phyloP scores from a whole-genome alignment of 2,888 invertebrate species.

The Macrosiphum euphorbiae region DNA sequence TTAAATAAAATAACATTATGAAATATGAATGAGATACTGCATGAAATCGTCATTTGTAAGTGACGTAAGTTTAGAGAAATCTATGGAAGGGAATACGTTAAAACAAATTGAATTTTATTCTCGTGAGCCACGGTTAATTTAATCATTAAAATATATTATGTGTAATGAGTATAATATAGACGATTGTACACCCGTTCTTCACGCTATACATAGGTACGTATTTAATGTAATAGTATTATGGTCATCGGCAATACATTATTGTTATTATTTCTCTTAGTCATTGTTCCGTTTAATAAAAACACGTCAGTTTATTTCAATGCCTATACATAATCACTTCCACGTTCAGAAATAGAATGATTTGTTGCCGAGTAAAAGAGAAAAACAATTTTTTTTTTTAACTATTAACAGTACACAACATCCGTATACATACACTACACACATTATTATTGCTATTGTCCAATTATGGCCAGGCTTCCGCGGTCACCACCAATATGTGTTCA shows the following conservation, averaged over 20 bases:
- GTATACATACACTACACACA: background rate
- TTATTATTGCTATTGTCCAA: slow-evolving; percentile 4
- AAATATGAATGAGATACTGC: background rate
- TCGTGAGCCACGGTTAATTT: background rate
- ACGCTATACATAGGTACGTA: background rate
- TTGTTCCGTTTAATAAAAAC: slow-evolving; percentile 20
- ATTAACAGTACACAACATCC: background rate
- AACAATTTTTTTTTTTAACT: slow-evolving; percentile 7
- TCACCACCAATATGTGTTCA: background rate
- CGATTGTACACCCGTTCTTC: background rate
- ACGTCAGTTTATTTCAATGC: background rate
- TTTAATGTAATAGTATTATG: background rate
- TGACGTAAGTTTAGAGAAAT: background rate
- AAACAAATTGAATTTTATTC: background rate
- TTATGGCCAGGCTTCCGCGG: background rate
- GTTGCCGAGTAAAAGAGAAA: slow-evolving; percentile 17
- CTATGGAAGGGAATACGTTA: background rate
- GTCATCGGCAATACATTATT: slow-evolving; percentile 7
- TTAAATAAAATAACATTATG: background rate
- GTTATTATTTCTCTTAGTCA: slow-evolving; percentile 5
- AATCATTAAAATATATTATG: background rate
- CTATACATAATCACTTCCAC: background rate
- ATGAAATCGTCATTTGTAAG: background rate
- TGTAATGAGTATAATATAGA: background rate
- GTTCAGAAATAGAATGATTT: slow-evolving; percentile 5